Base-by-base conservation (phyloP, 2,113 vertebrate species). In the Willisornis vidua region DNA sequence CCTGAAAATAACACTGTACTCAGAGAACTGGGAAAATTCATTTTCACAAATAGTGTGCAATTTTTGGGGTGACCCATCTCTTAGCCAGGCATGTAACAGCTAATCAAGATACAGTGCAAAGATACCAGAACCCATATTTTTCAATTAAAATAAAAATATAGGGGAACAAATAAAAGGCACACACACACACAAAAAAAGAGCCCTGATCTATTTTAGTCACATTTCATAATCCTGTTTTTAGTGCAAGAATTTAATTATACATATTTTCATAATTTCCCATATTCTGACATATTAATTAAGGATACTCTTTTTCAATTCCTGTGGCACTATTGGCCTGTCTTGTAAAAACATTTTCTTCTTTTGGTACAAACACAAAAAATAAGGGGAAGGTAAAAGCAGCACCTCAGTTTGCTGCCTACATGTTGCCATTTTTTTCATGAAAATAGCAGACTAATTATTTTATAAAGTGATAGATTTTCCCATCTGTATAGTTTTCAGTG, bases 211-310 rank as follows among this genome's bases (percentile, higher is more conserved):
- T 98, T 98, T 98, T 93, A 37, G 87, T 97, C 55, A 37, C 94
- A 92, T 85, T 97, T 96, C 95, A 73, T 66, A 97, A 96, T 95
- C 87, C 85, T 95, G 81, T 67, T 97, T 98, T 98, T 98, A 98
- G 91, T 84, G 77, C 35, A 97, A 95, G 95, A 95, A 96, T 95
- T 98, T 98, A 98, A 98, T 98, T 98, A 98, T 94, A 97, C 95
- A 96, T 97, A 97, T 98, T 98, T 98, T 97, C 95, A 96, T 98
- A 85, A 97, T 97, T 98, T 98, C 97, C 98, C 93, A 84, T 93
- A 74, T 94, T 95, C 96, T 98, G 98, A 98, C 98, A 98, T 97
- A 96, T 97, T 98, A 98, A 98, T 98, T 98, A 98, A 98, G 94
- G 97, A 97, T 73, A 93, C 83, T 97, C 71, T 97, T 95, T 97